These are phyloP conservation scores for Leontopithecus rosalia DNA, from an alignment of 2,797 vertebrate species.

Conservation along the genomic window DNA sequence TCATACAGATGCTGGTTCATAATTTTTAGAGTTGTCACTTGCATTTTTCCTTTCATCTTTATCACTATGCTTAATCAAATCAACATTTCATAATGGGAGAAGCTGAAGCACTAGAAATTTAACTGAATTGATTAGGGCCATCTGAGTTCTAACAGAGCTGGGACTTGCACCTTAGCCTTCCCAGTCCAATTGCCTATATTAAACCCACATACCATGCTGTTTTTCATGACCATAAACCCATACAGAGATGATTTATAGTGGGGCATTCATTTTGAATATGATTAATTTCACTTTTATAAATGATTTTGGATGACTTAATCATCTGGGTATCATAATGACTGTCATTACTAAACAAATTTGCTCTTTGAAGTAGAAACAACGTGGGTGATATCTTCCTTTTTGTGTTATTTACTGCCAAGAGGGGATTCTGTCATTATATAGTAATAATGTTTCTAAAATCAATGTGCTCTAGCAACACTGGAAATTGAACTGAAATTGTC, in stretches of 20 bases:
- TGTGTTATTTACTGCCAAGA: slow-evolving; percentile 16
- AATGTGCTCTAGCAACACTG: background rate
- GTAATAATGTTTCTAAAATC: slow-evolving; percentile 51
- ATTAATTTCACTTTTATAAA: slow-evolving; percentile 53
- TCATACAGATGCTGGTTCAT: background rate
- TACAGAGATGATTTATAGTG: background rate
- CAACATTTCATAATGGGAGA: background rate
- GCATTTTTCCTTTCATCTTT: background rate
- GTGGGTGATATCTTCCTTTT: slow-evolving; percentile 23
- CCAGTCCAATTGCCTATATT: background rate
- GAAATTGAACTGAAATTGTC: slow-evolving; percentile 40
- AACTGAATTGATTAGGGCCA: background rate
- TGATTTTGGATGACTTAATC: slow-evolving; percentile 17
- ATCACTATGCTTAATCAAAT: background rate
- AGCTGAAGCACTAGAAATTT: background rate
- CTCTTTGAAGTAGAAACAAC: slow-evolving; percentile 44
- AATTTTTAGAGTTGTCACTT: background rate
- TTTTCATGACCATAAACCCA: background rate
- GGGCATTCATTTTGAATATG: background rate
- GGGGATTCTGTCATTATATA: slow-evolving; percentile 8
- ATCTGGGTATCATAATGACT: slow-evolving; percentile 45
- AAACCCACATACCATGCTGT: background rate
- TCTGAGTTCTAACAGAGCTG: background rate
- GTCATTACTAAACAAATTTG: slow-evolving; percentile 49
- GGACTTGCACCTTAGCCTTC: background rate